These are phyloP conservation scores for Diloba caeruleocephala DNA, from an alignment of 2,888 invertebrate genomes.

Conservation along the genomic window DNA sequence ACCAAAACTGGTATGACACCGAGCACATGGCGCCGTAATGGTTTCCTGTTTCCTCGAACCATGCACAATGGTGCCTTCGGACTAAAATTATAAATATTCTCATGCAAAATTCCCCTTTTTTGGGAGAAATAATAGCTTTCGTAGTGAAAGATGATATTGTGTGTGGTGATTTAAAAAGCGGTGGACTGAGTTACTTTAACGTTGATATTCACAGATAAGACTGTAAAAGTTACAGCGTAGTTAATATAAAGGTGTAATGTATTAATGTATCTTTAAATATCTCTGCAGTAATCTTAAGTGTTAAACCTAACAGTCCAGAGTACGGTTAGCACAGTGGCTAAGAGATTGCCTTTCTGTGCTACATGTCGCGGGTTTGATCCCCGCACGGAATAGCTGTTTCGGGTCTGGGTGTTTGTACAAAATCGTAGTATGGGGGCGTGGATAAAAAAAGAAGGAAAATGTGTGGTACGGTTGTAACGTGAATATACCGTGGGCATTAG, in stretches of 20 bases:
- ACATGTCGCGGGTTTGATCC: no score
- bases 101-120: constrained; percentile 63
- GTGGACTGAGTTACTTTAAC: constrained; percentile 1
- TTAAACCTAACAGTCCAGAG: no score
- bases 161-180: constrained; percentile 50
- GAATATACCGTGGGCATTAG: no score
- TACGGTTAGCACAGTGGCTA: no score
- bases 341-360: no score
- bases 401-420: no score
- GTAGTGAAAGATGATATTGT: constrained; percentile 49
- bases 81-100: constrained; percentile 78
- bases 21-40: constrained; percentile 81
- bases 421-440: no score
- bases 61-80: constrained; percentile 74
- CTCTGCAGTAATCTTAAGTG: no score
- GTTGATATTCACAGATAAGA: constrained; percentile 5
- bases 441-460: no score
- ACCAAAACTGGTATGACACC: constrained; percentile 75
- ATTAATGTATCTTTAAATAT: no score
- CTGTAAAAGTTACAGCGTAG: constrained; percentile 13
- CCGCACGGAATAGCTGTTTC: no score
- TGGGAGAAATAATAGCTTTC: constrained; percentile 66
- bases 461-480: no score
- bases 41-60: constrained; percentile 83
- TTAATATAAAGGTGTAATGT: constrained; percentile 1